Percentiles rank a stretch among this genome's conserved stretches.
Evolutionary conservation across 1,140 invertebrate genomes (phyloP).

Genomic region (Magallana angulata): DNA sequence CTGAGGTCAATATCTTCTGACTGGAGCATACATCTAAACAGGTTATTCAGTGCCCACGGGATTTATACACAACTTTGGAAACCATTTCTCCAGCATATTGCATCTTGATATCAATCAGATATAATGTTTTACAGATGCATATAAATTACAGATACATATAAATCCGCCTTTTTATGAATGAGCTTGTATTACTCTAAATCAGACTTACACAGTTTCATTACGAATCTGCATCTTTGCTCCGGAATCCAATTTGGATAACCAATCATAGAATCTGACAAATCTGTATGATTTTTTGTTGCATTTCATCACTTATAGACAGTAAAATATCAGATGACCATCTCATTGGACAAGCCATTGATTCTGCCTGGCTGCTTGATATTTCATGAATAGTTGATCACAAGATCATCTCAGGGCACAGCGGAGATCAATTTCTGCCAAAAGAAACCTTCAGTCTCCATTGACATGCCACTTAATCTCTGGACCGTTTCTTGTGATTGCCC

Average conservation of each 20-base stretch:
- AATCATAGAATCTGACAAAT: constrained; percentile 13
- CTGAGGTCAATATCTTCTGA: no score
- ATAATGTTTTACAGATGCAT: not conserved
- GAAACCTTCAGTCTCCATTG: constrained; percentile 33
- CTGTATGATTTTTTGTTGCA: not conserved
- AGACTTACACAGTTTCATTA: not conserved
- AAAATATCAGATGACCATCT: constrained; percentile 33
- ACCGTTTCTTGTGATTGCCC: constrained; percentile 30
- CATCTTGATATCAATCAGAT: not conserved
- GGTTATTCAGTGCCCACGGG: not conserved
- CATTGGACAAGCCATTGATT: constrained; percentile 20
- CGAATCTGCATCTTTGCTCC: not conserved
- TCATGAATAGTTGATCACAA: constrained; percentile 36
- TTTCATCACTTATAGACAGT: constrained; percentile 28
- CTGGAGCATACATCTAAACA: not conserved
- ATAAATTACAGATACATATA: not conserved
- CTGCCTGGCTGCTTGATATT: constrained; percentile 17
- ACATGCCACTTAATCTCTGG: constrained; percentile 31
- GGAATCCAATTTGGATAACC: not conserved
- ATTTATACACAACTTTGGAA: not conserved
- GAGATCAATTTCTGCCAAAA: constrained; percentile 33
- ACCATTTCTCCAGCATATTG: not conserved
- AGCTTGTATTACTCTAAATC: not conserved
- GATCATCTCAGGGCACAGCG: constrained; percentile 9
- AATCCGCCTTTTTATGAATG: not conserved